Base-by-base conservation (phyloP, 2,797 vertebrate species). In the Somateria mollissima region DNA sequence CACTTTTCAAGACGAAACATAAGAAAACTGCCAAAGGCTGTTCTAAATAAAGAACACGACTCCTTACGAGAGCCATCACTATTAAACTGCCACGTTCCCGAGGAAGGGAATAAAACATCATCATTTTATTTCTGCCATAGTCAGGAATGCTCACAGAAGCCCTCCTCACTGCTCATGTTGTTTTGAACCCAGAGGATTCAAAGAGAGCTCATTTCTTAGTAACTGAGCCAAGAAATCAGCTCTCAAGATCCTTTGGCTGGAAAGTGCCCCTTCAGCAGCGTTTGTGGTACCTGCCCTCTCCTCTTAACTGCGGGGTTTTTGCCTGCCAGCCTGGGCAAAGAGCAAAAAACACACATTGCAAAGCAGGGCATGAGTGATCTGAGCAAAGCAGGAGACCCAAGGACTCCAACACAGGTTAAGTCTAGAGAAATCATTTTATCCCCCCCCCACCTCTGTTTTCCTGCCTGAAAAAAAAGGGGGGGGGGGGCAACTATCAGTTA, bases 11-110 rank as follows among this genome's bases (percentile, higher is more conserved):
- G 71, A 78, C 7, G 11, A 9, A 78, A 79, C 9, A 10, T 7
- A 25, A 89, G 74, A 87, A 67, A 95, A 60, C 14, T 87, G 53
- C 61, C 81, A 53, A 66, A 92, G 43, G 74, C 78, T 92, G 56
- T 30, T 89, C 72, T 77, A 92, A 96, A 88, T 71, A 90, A 91
- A 94, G 78, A 92, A 87, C 10, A 7, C 0, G 0, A 79, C 10
- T 1, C 6, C 24, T 85, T 85, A 72, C 34, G 51, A 77, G 66
- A 89, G 78, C 70, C 41, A 71, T 64, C 3, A 0, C 32, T 49
- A 84, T 66, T 69, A 90, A 88, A 78, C 39, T 91, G 75, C 27
- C 41, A 56, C 1, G 1, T 22, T 65, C 32, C 49, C 11, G 22
- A 49, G 47, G 34, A 32, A 43, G 11, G 8, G 28, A 14, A 19